Evolutionary conservation across 2,888 invertebrate genomes (phyloP).

Genomic region (Macaria liturata): DNA sequence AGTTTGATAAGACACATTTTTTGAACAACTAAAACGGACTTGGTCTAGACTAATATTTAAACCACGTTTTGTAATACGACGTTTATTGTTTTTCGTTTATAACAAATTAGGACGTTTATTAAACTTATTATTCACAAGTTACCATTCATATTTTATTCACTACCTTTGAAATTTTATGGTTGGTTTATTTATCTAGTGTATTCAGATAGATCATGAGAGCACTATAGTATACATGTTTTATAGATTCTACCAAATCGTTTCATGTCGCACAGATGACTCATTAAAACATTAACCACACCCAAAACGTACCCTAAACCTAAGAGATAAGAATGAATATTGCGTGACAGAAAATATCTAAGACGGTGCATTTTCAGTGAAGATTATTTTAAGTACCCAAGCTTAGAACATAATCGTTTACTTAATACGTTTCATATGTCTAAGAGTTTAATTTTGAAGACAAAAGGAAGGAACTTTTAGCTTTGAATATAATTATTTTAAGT

Average conservation of each 20-base stretch:
- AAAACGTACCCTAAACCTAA: slow-evolving; percentile 13
- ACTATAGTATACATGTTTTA: not conserved
- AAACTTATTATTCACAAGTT: too few species aligned
- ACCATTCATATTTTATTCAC: too few species aligned
- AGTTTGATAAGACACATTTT: too few species aligned
- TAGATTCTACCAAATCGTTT: not conserved
- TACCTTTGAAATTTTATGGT: too few species aligned
- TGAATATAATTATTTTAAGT: slow-evolving; percentile 18
- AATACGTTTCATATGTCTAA: slow-evolving; percentile 12
- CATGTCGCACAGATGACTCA: slow-evolving; percentile 9
- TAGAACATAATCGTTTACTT: slow-evolving; percentile 30
- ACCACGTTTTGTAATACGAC: too few species aligned
- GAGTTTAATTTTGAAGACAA: slow-evolving; percentile 19
- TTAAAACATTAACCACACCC: slow-evolving; percentile 8
- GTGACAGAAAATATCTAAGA: slow-evolving; percentile 29
- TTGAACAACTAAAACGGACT: too few species aligned
- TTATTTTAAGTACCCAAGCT: slow-evolving; percentile 33
- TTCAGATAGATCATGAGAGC: too few species aligned
- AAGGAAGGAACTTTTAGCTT: slow-evolving; percentile 1
- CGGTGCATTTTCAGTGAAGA: slow-evolving; percentile 16
- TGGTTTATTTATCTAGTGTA: too few species aligned
- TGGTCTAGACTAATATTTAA: too few species aligned
- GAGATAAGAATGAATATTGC: slow-evolving; percentile 35
- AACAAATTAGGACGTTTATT: too few species aligned
- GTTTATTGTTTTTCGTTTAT: too few species aligned